Percentiles rank a stretch among this genome's conserved stretches.
phyloP scores from a whole-genome alignment of 2,888 invertebrate species.

The Archaeoteleia sp. region DNA sequence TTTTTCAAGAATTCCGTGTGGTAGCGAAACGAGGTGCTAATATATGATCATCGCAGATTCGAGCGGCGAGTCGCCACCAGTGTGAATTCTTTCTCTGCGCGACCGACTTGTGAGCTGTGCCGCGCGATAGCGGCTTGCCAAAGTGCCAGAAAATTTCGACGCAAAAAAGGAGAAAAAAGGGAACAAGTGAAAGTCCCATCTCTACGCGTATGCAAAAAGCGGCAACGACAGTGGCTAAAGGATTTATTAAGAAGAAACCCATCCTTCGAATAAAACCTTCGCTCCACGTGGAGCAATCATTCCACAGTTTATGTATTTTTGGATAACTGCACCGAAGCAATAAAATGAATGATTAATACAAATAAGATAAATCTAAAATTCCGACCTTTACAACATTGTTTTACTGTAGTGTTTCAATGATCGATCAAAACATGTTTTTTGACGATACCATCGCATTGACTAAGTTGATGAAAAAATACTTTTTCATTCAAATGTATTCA shows the following conservation, averaged over 20 bases:
- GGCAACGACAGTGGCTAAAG: constrained; percentile 40
- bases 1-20: constrained; percentile 28
- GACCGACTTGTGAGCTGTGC: constrained; percentile 21
- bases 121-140: constrained; percentile 43
- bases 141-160: constrained; percentile 50
- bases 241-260: constrained; percentile 69
- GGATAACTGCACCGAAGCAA: too few relatives aligned
- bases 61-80: constrained; percentile 21
- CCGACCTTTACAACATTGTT: too few relatives aligned
- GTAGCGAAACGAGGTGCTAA: constrained; percentile 49
- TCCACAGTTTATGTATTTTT: too few relatives aligned
- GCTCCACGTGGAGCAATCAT: constrained; percentile 34
- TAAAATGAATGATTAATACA: too few relatives aligned
- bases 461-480: too few relatives aligned
- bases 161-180: constrained; percentile 44
- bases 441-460: too few relatives aligned
- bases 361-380: constrained; percentile 44
- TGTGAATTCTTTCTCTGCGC: constrained; percentile 35
- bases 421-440: too few relatives aligned
- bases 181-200: constrained; percentile 42
- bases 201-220: constrained; percentile 39
- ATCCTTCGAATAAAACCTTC: constrained; percentile 55
- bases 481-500: too few relatives aligned
- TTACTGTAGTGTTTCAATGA: too few relatives aligned
- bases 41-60: constrained; percentile 32